Conservation (phyloP, 2,888 invertebrate species). For the Calameuta filiformis region DNA sequence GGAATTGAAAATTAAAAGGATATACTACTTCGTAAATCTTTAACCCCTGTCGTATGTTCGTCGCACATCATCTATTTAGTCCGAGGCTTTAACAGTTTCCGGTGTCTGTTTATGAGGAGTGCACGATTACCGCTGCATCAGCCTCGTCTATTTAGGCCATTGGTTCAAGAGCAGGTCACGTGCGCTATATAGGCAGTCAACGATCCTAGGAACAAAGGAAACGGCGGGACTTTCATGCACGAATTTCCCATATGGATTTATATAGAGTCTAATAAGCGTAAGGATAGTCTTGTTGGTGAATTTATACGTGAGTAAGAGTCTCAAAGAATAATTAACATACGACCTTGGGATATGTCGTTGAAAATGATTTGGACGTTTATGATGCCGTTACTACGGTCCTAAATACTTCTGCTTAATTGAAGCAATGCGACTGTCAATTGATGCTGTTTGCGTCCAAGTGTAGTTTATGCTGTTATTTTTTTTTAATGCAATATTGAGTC, state of each 20-base stretch:
- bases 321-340: neutral
- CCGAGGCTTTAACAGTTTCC: neutral
- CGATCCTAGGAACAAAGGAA: neutral
- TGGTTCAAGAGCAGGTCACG: conserved; percentile 19
- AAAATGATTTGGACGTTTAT: neutral
- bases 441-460: neutral
- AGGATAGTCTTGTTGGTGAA: neutral
- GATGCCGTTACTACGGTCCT: neutral
- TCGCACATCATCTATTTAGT: neutral
- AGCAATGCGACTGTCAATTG: neutral
- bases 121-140: conserved; percentile 24
- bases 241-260: neutral
- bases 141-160: conserved; percentile 24
- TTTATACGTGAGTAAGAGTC: neutral
- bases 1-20: neutral
- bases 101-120: conserved; percentile 11
- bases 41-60: neutral
- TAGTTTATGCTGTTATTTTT: neutral
- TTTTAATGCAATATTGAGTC: neutral
- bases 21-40: neutral
- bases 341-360: neutral
- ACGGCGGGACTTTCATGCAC: neutral
- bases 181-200: neutral
- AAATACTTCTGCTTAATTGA: neutral
- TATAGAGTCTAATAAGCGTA: neutral